These are phyloP conservation scores for Pollimyrus isidori DNA, from an alignment of 2,113 vertebrate species.

Conservation along the genomic window DNA sequence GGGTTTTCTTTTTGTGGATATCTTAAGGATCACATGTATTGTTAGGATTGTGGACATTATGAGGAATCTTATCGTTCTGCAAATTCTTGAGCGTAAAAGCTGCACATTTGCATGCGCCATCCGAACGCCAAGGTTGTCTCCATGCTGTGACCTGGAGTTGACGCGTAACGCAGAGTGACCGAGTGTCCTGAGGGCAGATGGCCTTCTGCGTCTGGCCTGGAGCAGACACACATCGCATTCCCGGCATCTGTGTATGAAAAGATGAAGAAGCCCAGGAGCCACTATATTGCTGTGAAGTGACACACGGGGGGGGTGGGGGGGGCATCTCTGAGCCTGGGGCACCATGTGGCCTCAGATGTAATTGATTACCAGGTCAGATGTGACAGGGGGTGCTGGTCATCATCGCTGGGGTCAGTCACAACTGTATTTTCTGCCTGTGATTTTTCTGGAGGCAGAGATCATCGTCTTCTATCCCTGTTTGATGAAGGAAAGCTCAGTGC, in stretches of 20 bases:
- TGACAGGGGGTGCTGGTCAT: neutral
- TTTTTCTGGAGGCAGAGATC: neutral
- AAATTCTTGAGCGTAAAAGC: neutral
- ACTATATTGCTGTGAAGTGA: constrained; percentile 56
- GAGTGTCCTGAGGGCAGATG: neutral
- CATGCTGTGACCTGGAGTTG: neutral
- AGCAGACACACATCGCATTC: neutral
- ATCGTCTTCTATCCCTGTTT: neutral
- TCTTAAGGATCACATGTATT: neutral
- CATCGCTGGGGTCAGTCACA: neutral
- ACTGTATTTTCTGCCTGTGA: neutral
- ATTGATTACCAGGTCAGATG: constrained; percentile 59
- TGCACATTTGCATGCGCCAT: neutral
- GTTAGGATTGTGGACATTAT: neutral
- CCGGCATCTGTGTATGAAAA: neutral
- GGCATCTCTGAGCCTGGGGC: neutral
- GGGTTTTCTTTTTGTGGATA: neutral
- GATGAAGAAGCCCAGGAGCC: constrained; percentile 37
- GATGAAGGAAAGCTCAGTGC: neutral
- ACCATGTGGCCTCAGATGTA: constrained; percentile 55
- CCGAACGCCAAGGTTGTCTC: neutral
- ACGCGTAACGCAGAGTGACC: neutral
- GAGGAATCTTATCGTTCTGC: neutral
- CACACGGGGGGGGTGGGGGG: constrained; percentile 40
- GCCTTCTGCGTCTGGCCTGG: neutral